Evolutionary conservation across 2,797 vertebrate genomes (phyloP), one percentile per base, ranked within the genome.

Genomic region (Prunella strophiata): DNA sequence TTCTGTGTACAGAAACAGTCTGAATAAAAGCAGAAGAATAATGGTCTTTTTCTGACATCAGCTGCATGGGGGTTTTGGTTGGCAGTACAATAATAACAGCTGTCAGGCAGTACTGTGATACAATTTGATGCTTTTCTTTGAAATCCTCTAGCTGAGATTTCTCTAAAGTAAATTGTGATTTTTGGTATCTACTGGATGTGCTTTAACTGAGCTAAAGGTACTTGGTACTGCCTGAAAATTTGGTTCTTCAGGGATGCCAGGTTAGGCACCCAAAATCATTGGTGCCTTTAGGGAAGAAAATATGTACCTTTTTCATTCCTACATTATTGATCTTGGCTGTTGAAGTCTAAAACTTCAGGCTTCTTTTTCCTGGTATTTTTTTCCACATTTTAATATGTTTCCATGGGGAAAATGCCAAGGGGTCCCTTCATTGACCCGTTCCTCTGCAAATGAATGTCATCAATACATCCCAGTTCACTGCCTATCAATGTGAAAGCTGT

Each of bases 101-200:
- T 96, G 93, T 88, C 82, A 88, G 79, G 70, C 85, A 78, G 51
- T 66, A 65, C 72, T 81, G 72, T 62, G 79, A 72, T 88, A 62
- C 16, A 70, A 84, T 80, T 89, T 78, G 62, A 71, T 95, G 72
- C 48, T 91, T 79, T 93, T 75, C 68, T 96, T 88, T 96, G 62
- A 94, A 96, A 84, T 75, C n/a, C 22, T 89, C 66, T 91, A 84
- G 81, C 76, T 89, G 76, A 84, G 51, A 70, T 52, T 72, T 58
- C 47, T 86, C 54, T 67, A 6, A 83, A 80, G 70, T 62, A 74
- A 91, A 75, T 52, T 13, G 45, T 75, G 81, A 51, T 63, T 73
- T 90, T 95, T 81, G 48, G 13, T 79, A 40, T 57, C 38, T 85
- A 9, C 27, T 79, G 65, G 21, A 36, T 59, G 27, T 72, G 62